phyloP scores from a whole-genome alignment of 2,888 invertebrate genomes.

The Pheosia gnoma region DNA sequence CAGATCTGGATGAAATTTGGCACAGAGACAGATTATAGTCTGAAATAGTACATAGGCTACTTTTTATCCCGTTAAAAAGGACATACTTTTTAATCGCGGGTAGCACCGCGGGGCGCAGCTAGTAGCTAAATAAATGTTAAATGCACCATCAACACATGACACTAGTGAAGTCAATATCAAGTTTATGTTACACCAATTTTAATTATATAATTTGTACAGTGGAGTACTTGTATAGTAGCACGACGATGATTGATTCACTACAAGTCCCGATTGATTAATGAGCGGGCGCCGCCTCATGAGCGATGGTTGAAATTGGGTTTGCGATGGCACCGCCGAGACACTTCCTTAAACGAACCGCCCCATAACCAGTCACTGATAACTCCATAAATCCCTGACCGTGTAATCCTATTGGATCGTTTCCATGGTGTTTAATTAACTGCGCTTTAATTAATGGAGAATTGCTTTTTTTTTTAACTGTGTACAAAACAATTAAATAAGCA shows the following conservation, averaged over 20 bases:
- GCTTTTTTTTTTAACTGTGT: no score
- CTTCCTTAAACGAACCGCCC: not conserved
- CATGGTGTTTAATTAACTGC: slow-evolving; percentile 2
- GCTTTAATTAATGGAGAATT: slow-evolving; percentile 1
- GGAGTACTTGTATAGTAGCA: not conserved
- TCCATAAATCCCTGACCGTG: not conserved
- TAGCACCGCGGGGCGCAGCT: no score
- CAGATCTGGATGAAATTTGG: no score
- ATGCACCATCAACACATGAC: no score
- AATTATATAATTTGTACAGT: not conserved
- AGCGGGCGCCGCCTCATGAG: not conserved
- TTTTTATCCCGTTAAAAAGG: no score
- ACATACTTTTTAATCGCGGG: no score
- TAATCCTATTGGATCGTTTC: not conserved
- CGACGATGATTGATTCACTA: slow-evolving; percentile 1
- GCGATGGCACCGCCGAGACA: not conserved
- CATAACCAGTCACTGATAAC: not conserved
- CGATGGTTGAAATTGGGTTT: not conserved
- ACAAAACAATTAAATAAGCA: no score
- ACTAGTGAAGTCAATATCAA: no score
- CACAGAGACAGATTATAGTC: no score
- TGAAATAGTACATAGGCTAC: no score
- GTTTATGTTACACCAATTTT: not conserved
- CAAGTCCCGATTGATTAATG: not conserved
- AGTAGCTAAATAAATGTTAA: no score